A percentile compares a stretch with the other conserved stretches of the same genome.
phyloP scores from a whole-genome alignment of 2,888 invertebrate genomes.

The Acleris sparsana region DNA sequence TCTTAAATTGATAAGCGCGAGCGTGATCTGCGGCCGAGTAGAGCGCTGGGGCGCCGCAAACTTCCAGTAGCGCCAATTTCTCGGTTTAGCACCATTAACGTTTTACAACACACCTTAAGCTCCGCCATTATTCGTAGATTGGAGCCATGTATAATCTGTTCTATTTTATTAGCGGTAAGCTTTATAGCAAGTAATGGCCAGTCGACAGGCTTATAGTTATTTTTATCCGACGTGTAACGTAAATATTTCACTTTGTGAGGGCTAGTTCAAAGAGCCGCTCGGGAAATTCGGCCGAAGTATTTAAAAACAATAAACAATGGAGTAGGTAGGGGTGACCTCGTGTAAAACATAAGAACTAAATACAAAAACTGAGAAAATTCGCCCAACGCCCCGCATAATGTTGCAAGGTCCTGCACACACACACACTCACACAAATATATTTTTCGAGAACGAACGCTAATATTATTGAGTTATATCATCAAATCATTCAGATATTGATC shows the following conservation, averaged over 20 bases:
- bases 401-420: no score
- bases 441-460: no score
- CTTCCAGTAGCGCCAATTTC: conserved; percentile 10
- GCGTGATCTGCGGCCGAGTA: background rate
- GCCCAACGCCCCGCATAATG: no score
- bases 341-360: conserved; percentile 46
- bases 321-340: conserved; percentile 58
- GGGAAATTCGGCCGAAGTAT: conserved; percentile 62
- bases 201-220: conserved; percentile 72
- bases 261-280: conserved; percentile 68
- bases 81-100: conserved; percentile 12
- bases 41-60: conserved; percentile 3
- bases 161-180: conserved; percentile 64
- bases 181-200: conserved; percentile 67
- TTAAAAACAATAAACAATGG: conserved; percentile 67
- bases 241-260: conserved; percentile 69
- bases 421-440: no score
- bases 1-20: no score
- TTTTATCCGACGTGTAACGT: conserved; percentile 63
- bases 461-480: no score
- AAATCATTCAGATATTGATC: no score
- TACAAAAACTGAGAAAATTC: conserved; percentile 4
- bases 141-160: conserved; percentile 58
- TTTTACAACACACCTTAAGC: conserved; percentile 23
- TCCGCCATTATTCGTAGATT: conserved; percentile 37